These are phyloP conservation scores for Bufotes viridis DNA, from an alignment of 2,797 vertebrate species.

Conservation along the genomic window DNA sequence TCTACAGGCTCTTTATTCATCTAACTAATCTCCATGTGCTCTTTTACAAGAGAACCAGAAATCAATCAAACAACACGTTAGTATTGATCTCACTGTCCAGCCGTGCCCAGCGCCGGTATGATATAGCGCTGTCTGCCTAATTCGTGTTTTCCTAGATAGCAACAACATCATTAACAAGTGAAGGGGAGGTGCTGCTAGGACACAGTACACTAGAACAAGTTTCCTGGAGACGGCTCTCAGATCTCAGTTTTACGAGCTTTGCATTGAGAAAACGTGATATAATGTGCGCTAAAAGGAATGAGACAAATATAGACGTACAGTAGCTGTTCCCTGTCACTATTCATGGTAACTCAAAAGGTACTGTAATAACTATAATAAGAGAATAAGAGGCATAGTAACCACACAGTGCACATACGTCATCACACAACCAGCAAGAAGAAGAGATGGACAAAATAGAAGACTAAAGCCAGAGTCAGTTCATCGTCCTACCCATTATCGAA, in stretches of 20 bases:
- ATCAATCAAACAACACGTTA: constrained; percentile 57
- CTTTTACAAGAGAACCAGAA: constrained; percentile 48
- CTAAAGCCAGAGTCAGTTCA: too few species aligned
- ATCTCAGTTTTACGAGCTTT: background rate
- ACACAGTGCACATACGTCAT: too few species aligned
- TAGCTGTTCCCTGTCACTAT: too few species aligned
- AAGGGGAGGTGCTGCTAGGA: background rate
- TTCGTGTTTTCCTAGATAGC: constrained; percentile 42
- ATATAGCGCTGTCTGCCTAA: constrained; percentile 45
- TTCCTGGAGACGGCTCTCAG: too few species aligned
- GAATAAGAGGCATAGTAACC: too few species aligned
- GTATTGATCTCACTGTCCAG: constrained; percentile 53
- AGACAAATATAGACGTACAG: too few species aligned
- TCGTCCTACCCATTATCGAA: too few species aligned
- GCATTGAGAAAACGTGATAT: too few species aligned
- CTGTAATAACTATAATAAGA: too few species aligned
- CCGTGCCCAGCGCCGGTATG: constrained; percentile 19
- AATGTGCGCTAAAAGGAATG: background rate
- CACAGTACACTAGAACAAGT: background rate
- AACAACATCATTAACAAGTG: constrained; percentile 41
- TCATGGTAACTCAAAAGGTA: too few species aligned
- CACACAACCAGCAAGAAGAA: too few species aligned
- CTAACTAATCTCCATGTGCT: constrained; percentile 53
- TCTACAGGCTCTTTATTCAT: constrained; percentile 47
- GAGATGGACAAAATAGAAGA: too few species aligned